Evolutionary conservation across 1,140 invertebrate genomes (phyloP).

Genomic region (Pseudomyrmex cubaensis): DNA sequence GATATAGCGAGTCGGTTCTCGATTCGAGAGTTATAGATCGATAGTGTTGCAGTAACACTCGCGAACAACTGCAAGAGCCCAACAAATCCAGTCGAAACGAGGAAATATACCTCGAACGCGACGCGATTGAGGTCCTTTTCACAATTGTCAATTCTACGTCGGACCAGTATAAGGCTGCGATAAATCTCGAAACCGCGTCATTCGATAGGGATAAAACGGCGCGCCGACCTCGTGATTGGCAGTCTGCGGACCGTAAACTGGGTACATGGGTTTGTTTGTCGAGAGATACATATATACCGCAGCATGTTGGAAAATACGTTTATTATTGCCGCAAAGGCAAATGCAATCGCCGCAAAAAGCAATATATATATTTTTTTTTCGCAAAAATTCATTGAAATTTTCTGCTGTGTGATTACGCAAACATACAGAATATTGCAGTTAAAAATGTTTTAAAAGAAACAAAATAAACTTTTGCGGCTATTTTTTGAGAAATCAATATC

Average conservation of each 20-base stretch:
- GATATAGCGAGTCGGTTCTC: neutral
- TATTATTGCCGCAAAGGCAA: constrained; percentile 49
- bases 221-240: constrained; percentile 14
- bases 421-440: constrained; percentile 3
- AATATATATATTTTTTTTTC: constrained; percentile 4
- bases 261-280: neutral
- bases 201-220: constrained; percentile 1
- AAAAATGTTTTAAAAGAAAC: constrained; percentile 22
- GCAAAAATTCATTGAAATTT: constrained; percentile 3
- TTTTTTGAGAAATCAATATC: neutral
- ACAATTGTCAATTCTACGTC: constrained; percentile 19
- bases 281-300: constrained; percentile 6
- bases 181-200: constrained; percentile 9
- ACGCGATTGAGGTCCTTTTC: neutral
- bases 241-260: constrained; percentile 3
- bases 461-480: neutral
- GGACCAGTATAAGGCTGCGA: neutral
- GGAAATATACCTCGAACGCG: constrained; percentile 11
- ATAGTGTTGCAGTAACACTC: neutral
- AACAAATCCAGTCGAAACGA: neutral
- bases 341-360: constrained; percentile 39
- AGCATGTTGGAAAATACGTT: constrained; percentile 45
- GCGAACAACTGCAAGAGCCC: constrained; percentile 2
- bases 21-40: neutral
- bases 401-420: neutral